Evolutionary conservation across 2,888 invertebrate species (phyloP), one percentile per base, ranked within the genome.

Genomic region (Synergus umbraculus): DNA sequence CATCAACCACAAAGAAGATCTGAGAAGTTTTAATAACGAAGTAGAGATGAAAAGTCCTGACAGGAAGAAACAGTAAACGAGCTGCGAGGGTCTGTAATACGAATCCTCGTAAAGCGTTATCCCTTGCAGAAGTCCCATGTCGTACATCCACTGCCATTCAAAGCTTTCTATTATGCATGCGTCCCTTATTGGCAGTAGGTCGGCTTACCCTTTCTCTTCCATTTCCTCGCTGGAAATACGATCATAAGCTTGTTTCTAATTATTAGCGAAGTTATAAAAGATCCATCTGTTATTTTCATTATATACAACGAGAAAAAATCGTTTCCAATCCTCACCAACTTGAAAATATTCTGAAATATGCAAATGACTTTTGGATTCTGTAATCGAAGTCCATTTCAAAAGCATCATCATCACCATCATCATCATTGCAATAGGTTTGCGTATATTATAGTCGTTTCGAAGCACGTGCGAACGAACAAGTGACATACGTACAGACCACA

Each of bases 141-240:
- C 89, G 85, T 86, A 86, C 84, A 84, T 83, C 85, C 82, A 84
- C 83, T 81, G 81, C 85, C 86, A 87, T 87, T 86, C 83, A 84
- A 85, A 84, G 86, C 85, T 87, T 88, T 91, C 88, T 90, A 91
- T 91, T 90, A 91, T 91, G 89, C 90, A 91, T 90, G 88, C 88
- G 87, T 87, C 89, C 89, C 90, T 90, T 90, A 91, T 90, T 91
- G 90, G 90, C 89, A 90, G 89, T 90, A 89, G 90, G 89, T 89
- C 88, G 84, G 87, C 87, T 87, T 87, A 88, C 86, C 88, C 87
- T 86, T 82, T 85, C 86, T 82, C 80, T 76, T 79, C 76, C 44
- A 65, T 54, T 81, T 80, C 73, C 13, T 69, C 54, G 12, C 67
- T 78, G 81, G 84, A 88, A 89, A 90, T 88, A 89, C 87, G 88